Evolutionary conservation across 2,113 vertebrate genomes (phyloP).

Genomic region (Paedocypris sp.): DNA sequence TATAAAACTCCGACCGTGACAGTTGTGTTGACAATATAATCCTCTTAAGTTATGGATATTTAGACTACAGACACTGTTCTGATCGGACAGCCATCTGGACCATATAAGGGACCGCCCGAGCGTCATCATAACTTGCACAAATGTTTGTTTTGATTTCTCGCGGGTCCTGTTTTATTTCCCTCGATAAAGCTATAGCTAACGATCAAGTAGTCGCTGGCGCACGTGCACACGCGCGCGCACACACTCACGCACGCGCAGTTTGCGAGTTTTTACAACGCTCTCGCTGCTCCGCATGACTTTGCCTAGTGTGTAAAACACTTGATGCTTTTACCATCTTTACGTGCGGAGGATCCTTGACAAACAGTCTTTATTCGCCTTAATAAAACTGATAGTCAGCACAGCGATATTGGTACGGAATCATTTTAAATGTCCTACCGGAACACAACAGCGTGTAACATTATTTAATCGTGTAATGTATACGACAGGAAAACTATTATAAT

Average conservation of each 20-base stretch:
- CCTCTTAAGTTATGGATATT: conserved; percentile 33
- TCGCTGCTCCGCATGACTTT: neutral
- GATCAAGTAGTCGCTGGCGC: too few relatives aligned
- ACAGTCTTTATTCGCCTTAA: neutral
- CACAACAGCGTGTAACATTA: too few relatives aligned
- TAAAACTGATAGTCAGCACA: neutral
- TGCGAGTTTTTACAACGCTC: conserved; percentile 23
- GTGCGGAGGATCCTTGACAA: conserved; percentile 6
- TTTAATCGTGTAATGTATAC: too few relatives aligned
- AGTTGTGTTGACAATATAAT: conserved; percentile 38
- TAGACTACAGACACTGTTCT: conserved; percentile 28
- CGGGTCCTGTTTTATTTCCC: neutral
- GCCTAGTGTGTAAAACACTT: neutral
- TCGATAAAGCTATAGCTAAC: too few relatives aligned
- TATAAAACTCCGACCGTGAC: conserved; percentile 22
- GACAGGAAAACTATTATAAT: too few relatives aligned
- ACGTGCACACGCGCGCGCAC: too few relatives aligned
- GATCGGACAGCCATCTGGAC: conserved; percentile 20
- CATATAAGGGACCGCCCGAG: conserved; percentile 8
- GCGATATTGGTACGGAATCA: too few relatives aligned
- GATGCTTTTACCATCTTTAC: conserved; percentile 12
- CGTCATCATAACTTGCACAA: conserved; percentile 5
- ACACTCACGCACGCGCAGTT: too few relatives aligned
- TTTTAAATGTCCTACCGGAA: too few relatives aligned
- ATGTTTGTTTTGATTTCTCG: neutral